Evolutionary conservation across 2,113 vertebrate genomes (phyloP), one percentile per base, ranked within the genome.

Genomic region (Odobenus rosmarus): DNA sequence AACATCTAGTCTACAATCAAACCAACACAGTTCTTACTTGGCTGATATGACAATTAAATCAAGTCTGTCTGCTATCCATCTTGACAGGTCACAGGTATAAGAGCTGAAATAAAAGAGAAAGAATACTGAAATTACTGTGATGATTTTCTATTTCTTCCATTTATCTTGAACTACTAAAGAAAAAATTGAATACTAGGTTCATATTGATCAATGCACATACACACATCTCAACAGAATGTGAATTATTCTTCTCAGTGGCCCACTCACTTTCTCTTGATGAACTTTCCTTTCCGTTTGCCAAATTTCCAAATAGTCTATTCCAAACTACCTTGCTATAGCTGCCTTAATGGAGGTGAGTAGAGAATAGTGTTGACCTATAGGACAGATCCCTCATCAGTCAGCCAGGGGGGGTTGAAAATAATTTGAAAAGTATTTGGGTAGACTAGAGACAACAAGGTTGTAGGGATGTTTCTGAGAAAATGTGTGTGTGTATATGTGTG

Each of bases 41-140:
- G 99, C 99, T 82, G 99, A 99, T 28, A 99, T 97, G 69, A 99
- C 98, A 0, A 99, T 99, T 39, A 99, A 99, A 67, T 99, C 96
- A 0, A 99, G 98, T 61, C 98, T 97, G 5, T 98, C 98, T 5
- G 99, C 99, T 23, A 98, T 97, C 94, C 74, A 61, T 95, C 99
- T 99, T 64, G 99, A 92, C 55, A 99, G 55, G 88, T 99, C 99
- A 1, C 99, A 99, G 10, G 96, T 12, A 15, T 96, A 99, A 99
- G 99, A 81, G 98, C 99, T 99, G 97, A 13, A 98, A 96, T 0
- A 67, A 80, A 93, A 96, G 0, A 8, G 92, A 23, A 42, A 18
- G 31, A 4, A 74, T 87, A 42, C 21, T 23, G 39, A n/a, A 81
- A 26, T 49, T n/a, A 69, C 6, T 24, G 19, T 51, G 62, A 86